Conservation (phyloP, 2,113 vertebrate species). For the Porphyrio hochstetteri region DNA sequence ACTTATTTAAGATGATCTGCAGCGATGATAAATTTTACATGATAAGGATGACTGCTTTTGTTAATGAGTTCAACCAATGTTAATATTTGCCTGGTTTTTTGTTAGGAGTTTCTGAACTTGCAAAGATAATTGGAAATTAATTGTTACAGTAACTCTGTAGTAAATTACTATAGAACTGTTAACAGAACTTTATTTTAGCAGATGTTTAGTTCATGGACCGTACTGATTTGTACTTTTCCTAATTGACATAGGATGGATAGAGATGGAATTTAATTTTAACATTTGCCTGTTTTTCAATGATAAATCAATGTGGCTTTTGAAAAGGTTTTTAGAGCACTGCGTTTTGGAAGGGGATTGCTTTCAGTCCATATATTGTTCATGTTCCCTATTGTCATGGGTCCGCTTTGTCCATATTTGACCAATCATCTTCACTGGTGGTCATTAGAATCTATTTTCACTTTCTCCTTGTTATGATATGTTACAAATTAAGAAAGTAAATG, state of each 20-base stretch:
- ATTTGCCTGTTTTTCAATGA: neutral
- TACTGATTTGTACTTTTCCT: neutral
- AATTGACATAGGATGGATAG: neutral
- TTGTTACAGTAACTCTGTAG: neutral
- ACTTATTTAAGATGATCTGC: neutral
- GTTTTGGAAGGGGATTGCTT: neutral
- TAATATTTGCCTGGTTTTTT: neutral
- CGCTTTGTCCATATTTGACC: neutral
- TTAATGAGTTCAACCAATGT: neutral
- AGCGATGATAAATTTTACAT: neutral
- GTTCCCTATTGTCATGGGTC: neutral
- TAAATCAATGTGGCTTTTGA: neutral
- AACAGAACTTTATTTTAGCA: neutral
- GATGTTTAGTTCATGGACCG: neutral
- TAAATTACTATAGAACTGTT: neutral
- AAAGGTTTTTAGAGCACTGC: neutral
- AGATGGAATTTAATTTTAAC: neutral
- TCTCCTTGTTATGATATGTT: constrained; percentile 14
- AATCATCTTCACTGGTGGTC: neutral
- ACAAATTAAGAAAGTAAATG: constrained; percentile 14
- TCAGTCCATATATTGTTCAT: neutral
- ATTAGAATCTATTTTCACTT: constrained; percentile 23
- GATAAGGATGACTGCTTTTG: neutral
- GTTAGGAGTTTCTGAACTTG: neutral
- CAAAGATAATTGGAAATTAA: neutral